Evolutionary conservation across 2,113 vertebrate genomes (phyloP).

Genomic region (Amphilophus citrinellus): DNA sequence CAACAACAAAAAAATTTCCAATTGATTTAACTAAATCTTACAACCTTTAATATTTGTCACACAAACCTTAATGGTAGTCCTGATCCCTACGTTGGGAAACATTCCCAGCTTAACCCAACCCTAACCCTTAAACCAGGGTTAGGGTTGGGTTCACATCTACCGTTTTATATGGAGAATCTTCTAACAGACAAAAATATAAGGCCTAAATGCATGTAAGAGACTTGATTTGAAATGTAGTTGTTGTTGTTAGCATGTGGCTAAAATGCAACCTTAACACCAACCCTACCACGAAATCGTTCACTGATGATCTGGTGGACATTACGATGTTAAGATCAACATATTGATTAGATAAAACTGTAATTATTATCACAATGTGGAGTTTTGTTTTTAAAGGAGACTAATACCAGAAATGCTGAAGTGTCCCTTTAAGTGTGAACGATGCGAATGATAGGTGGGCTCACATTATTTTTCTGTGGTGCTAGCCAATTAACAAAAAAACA

Average conservation of each 20-base stretch:
- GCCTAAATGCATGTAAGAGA: too few species aligned
- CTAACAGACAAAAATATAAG: too few species aligned
- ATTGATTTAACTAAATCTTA: too few species aligned
- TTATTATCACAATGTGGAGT: not conserved
- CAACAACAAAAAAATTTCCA: too few species aligned
- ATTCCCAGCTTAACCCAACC: not conserved
- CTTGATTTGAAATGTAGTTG: too few species aligned
- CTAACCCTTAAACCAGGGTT: not conserved
- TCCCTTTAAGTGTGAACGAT: slow-evolving; percentile 15
- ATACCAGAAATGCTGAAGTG: slow-evolving; percentile 32
- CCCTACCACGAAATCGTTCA: not conserved
- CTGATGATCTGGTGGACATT: not conserved
- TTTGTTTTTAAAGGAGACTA: accelerated
- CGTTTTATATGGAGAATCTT: not conserved
- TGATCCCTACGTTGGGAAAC: not conserved
- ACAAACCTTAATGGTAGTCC: not conserved
- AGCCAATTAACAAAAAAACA: slow-evolving; percentile 28
- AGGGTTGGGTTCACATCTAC: not conserved
- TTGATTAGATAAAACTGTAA: not conserved
- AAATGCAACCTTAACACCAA: not conserved
- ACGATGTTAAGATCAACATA: not conserved
- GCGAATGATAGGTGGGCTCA: not conserved
- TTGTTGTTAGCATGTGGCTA: too few species aligned
- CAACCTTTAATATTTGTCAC: too few species aligned
- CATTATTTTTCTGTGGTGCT: slow-evolving; percentile 67